Evolutionary conservation across 2,888 invertebrate genomes (phyloP), one percentile per base, ranked within the genome.

Genomic region (Hoplodrina ambigua): DNA sequence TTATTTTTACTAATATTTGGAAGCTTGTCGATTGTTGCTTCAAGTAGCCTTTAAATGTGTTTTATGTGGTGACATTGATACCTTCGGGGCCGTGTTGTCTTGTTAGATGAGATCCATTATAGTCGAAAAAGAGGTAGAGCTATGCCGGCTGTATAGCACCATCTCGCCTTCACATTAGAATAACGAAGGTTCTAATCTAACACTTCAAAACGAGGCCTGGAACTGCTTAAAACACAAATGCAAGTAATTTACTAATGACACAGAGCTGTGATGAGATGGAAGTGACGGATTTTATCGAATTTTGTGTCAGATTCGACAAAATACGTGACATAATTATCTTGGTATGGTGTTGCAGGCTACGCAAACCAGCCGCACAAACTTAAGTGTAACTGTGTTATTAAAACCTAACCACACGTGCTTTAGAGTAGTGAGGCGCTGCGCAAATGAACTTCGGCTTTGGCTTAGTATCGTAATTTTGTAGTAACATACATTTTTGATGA

Each of bases 1-100:
- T 87, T 89, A 80, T 85, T 85, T 89, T 88, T 86, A 91, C 89
- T 91, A 90, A 92, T 91, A 86, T 88, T 83, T 87, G 86, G 85
- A 79, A 75, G 88, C 89, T 91, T 91, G 67, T 74, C 25, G 71
- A 69, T 67, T 76, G 64, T 80, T 81, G 85, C 83, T 83, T 81
- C 19, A 15, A 20, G 54, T 77, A 69, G 71, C 19, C 30, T 80
- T 25, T 17, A 50, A 65, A 53, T 53, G 46, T 64, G 53, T 68
- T 76, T 11, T 52, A 2, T 56, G 52, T 55, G 54, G 56, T 65
- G 41, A 33, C 57, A 15, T 46, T 30, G 30, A 58, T 30, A 56
- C 10, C 46, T 46, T 46, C 17, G 0, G 46, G 46, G 17, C 46
- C 17, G 17, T 46, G 17, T 46, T 46, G 17, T 17, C 46, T 17